phyloP scores from a whole-genome alignment of 2,797 vertebrate species.

The Falco rusticolus region DNA sequence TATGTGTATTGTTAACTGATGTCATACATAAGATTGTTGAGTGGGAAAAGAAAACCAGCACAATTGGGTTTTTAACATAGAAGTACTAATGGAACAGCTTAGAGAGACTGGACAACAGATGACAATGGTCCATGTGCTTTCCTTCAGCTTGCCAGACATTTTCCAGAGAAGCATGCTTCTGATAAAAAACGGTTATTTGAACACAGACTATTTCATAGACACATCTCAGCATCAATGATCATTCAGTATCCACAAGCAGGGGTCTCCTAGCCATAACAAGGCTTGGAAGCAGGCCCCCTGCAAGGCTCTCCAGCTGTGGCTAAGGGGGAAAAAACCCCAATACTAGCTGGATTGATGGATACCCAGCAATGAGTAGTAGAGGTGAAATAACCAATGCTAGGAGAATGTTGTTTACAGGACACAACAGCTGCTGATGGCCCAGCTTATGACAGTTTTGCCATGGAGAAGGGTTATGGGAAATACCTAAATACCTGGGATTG shows the following conservation, averaged over 20 bases:
- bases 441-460: neutral
- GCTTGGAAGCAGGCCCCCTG: neutral
- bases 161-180: neutral
- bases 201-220: neutral
- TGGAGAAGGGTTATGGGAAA: neutral
- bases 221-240: neutral
- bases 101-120: neutral
- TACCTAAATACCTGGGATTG: neutral
- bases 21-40: neutral
- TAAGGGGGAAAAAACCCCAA: too few relatives aligned
- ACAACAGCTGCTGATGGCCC: neutral
- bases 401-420: neutral
- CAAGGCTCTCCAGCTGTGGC: neutral
- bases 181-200: neutral
- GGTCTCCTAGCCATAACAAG: neutral
- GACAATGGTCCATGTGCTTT: neutral
- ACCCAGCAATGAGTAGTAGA: neutral
- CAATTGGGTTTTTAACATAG: neutral
- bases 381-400: neutral
- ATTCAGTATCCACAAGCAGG: neutral
- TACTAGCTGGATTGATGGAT: neutral
- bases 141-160: neutral
- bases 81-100: neutral
- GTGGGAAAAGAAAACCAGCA: neutral
- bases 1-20: neutral